Base-by-base conservation (phyloP, 2,113 vertebrate genomes). In the Sakesphorus luctuosus region DNA sequence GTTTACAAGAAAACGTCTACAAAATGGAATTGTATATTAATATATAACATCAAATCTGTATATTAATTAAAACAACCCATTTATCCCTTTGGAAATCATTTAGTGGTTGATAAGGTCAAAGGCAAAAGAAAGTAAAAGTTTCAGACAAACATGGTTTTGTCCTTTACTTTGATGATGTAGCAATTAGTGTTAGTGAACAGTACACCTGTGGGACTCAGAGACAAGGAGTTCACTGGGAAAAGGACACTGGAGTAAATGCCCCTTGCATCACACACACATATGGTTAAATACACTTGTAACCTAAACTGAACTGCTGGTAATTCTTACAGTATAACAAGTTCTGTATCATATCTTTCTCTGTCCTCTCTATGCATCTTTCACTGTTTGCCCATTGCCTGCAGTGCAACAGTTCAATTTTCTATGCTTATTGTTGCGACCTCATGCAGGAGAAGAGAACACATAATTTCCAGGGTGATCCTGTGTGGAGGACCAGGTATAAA, bases 101-200 rank as follows among this genome's bases (percentile, higher is more conserved):
- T 69, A 95, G 46, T 38, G 49, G 36, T 47, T 82, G 81, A 65
- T 80, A 82, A 81, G 23, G 67, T 79, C 65, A 63, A 91, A 95
- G 92, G 83, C 10, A 44, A 96, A 90, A 23, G 16, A 84, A 83
- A 93, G 62, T 75, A 79, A 95, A 85, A 92, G 68, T 87, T 94
- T 94, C 75, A 79, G 67, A 33, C 72, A 55, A 87, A 53, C 38
- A 13, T 55, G 28, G 10, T 90, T 95, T 61, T 77, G 53, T 75
- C 59, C 13, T 85, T 96, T 94, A 36, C 29, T 65, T 91, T 81
- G 13, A 61, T 53, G 56, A 88, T 52, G 35, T 31, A 82, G 43
- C 36, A 78, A 66, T 69, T 17, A 28, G 36, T 73, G 31, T 72
- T 77, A 73, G 20, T 8, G 43, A 81, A 43, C 29, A 40, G 5